Evolutionary conservation across 2,888 invertebrate genomes (phyloP).

Genomic region (Pegoplata infirma): DNA sequence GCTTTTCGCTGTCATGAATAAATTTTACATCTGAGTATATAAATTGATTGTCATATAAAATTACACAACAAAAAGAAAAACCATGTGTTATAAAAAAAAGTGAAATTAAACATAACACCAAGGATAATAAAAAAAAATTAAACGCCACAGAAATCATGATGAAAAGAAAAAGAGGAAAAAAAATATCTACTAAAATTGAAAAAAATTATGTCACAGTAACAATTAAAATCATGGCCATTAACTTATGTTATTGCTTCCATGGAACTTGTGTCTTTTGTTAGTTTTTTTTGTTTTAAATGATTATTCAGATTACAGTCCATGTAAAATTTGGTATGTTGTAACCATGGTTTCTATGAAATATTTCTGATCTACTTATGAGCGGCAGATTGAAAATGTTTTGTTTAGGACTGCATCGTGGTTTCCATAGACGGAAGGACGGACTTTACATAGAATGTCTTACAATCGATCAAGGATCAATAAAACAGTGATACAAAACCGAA

Average conservation of each 20-base stretch:
- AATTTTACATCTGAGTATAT: slow-evolving; percentile 12
- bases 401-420: too few relatives aligned
- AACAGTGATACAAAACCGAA: too few relatives aligned
- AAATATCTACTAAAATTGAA: background rate
- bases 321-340: background rate
- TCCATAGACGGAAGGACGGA: too few relatives aligned
- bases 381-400: too few relatives aligned
- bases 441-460: too few relatives aligned
- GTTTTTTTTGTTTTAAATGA: background rate
- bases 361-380: too few relatives aligned
- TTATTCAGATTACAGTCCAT: background rate
- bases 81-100: background rate
- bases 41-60: slow-evolving; percentile 31
- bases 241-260: slow-evolving; percentile 30
- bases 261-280: slow-evolving; percentile 1
- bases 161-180: background rate
- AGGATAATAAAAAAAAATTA: slow-evolving; percentile 4
- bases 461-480: too few relatives aligned
- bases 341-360: too few relatives aligned
- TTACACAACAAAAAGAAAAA: background rate
- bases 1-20: slow-evolving; percentile 15
- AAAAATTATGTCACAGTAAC: slow-evolving; percentile 38
- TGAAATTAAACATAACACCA: slow-evolving; percentile 30
- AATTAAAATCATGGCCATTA: slow-evolving; percentile 48
- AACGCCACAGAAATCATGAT: background rate